phyloP scores from a whole-genome alignment of 2,797 vertebrate genomes.

The Acanthurus tractus region DNA sequence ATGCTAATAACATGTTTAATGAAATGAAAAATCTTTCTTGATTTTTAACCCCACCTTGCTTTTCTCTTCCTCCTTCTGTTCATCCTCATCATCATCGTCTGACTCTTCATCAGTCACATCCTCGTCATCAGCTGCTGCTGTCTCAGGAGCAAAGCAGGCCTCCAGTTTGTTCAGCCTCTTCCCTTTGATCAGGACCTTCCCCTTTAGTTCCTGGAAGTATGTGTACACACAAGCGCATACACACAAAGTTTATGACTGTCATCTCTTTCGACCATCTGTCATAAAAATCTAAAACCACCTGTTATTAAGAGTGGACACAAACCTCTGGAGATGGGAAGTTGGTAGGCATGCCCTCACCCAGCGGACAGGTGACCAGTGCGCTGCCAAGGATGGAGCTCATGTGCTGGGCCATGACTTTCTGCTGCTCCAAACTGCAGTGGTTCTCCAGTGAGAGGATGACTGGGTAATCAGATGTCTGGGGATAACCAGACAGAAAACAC shows the following conservation, averaged over 20 bases:
- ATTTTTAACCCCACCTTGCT: conserved; percentile 60
- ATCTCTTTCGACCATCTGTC: too few species aligned
- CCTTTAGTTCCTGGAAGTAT: conserved; percentile 89
- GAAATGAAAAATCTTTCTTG: background rate
- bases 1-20: background rate
- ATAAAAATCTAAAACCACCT: background rate
- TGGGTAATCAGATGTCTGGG: conserved; percentile 92
- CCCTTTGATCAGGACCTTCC: conserved; percentile 95
- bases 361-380: conserved; percentile 87
- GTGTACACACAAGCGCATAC: background rate
- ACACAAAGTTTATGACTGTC: background rate
- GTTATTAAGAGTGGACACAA: conserved; percentile 4
- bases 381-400: conserved; percentile 90
- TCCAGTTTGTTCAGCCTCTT: conserved; percentile 92
- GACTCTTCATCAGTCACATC: conserved; percentile 93
- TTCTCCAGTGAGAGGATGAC: conserved; percentile 98
- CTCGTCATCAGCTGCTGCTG: conserved; percentile 34
- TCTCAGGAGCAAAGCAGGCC: conserved; percentile 63
- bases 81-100: conserved; percentile 80
- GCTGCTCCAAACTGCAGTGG: conserved; percentile 95
- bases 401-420: conserved; percentile 92
- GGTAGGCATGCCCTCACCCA: conserved; percentile 86
- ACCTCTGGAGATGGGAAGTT: conserved; percentile 95
- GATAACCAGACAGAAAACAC: background rate
- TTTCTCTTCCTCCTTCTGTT: conserved; percentile 80